Conservation (phyloP, 1,140 invertebrate genomes). For the Zaprionus capensis region DNA sequence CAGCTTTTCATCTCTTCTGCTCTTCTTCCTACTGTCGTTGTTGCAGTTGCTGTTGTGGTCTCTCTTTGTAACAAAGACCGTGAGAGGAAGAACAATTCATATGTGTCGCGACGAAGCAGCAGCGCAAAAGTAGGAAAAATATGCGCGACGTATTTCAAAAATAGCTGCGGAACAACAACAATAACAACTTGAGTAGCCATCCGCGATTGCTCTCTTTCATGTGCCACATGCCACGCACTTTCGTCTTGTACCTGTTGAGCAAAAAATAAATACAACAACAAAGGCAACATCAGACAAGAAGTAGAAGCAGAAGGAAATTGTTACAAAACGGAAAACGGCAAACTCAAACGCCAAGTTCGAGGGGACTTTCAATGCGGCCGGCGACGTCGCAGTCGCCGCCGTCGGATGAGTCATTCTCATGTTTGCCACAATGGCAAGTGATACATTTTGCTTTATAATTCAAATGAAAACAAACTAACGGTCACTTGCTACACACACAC, state of each 20-base stretch:
- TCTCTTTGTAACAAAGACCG: background rate
- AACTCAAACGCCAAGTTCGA: conserved; percentile 56
- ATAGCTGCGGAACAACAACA: conserved; percentile 22
- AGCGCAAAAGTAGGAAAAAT: conserved; percentile 21
- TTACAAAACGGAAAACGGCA: conserved; percentile 39
- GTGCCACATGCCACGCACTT: conserved; percentile 43
- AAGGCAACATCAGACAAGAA: conserved; percentile 19
- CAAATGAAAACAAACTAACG: conserved; percentile 68
- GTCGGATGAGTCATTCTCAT: conserved; percentile 61
- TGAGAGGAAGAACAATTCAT: conserved; percentile 6
- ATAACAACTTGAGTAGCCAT: conserved; percentile 7
- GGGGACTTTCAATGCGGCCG: conserved; percentile 44
- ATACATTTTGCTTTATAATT: conserved; percentile 39
- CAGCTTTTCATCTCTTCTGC: background rate
- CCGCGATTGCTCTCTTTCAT: conserved; percentile 29
- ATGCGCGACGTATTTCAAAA: conserved; percentile 42
- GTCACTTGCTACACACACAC: conserved; percentile 24
- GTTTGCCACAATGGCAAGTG: conserved; percentile 35
- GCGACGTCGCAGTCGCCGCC: conserved; percentile 5
- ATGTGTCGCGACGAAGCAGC: conserved; percentile 8
- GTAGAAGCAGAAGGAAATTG: conserved; percentile 34
- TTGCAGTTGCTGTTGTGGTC: background rate
- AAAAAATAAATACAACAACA: conserved; percentile 65
- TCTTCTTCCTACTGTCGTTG: background rate
- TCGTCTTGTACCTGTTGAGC: conserved; percentile 75